Base-by-base conservation (phyloP, 1,140 invertebrate species). In the Eriosoma lanigerum region DNA sequence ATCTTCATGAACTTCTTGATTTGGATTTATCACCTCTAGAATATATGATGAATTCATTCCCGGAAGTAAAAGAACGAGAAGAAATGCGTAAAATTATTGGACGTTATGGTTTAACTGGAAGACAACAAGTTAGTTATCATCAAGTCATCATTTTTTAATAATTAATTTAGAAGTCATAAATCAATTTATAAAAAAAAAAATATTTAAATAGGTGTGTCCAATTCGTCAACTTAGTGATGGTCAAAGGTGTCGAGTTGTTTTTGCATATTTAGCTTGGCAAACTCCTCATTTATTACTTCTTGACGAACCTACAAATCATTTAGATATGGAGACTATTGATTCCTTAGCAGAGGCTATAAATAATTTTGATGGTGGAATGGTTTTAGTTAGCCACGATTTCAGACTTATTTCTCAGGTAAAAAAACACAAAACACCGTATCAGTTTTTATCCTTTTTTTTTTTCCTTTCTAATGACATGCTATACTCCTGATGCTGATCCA, bases 71-170 rank as follows among this genome's bases (percentile, higher is more conserved):
- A 84, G 98, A 99, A 86, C 91, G 93, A 48, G 98, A 99, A 88
- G 97, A 99, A 86, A 99, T 99, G 97, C 89, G 98, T 73, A 98
- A 98, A 87, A 99, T 99, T 82, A 97, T 99, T 84, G 98, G 98
- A 4, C 89, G 97, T 81, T 99, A 98, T 86, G 98, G 98, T 21
- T 87, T 99, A 6, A 96, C 97, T 24, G 98, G 97, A 6, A 90
- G 96, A 84, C 97, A 99, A 86, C 98, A 99, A 89, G 94, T 95
- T 84, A 81, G 19, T 78, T 58, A 46, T 21, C 3, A n/a, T n/a
- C n/a, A n/a, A n/a, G n/a, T n/a, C n/a, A 38, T 38, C 32, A 24
- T 2, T 3, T 8, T 70, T 1, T 6, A 21, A 19, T 66, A 32
- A 52, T 72, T 12, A 1, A 15, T n/a, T n/a, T n/a, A n/a, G n/a